A percentile compares a stretch with the other conserved stretches of the same genome.
Evolutionary conservation across 2,797 vertebrate genomes (phyloP).

Genomic region (Kryptolebias ocellatus): DNA sequence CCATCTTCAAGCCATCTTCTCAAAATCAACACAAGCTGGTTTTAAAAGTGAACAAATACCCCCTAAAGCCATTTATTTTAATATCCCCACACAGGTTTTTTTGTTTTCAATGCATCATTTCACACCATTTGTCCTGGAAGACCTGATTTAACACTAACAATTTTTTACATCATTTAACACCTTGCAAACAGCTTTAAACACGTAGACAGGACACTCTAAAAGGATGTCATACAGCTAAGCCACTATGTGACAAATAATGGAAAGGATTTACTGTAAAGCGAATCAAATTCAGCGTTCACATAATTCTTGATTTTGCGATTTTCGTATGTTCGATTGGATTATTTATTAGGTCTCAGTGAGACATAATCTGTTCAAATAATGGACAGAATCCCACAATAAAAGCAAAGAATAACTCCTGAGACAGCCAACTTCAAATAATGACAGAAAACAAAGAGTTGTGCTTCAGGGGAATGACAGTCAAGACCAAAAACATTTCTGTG

Average conservation of each 20-base stretch:
- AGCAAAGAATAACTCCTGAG: too few relatives aligned
- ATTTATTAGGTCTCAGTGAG: too few relatives aligned
- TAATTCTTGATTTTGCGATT: background rate
- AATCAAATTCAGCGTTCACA: background rate
- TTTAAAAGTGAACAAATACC: background rate
- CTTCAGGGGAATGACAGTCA: too few relatives aligned
- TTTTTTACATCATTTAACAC: constrained; percentile 11
- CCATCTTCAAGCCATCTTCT: background rate
- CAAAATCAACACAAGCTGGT: background rate
- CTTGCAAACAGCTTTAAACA: background rate
- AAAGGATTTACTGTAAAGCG: too few relatives aligned
- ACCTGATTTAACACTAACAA: background rate
- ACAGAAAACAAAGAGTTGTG: too few relatives aligned
- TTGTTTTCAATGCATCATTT: background rate
- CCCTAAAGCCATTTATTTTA: background rate
- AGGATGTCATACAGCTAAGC: background rate
- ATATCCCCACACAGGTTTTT: background rate
- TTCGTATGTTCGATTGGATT: too few relatives aligned
- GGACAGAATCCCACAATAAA: too few relatives aligned
- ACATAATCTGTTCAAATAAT: too few relatives aligned
- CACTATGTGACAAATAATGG: background rate
- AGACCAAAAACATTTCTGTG: too few relatives aligned
- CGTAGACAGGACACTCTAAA: background rate
- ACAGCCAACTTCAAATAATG: too few relatives aligned
- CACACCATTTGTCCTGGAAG: background rate